Base-by-base conservation (phyloP, 2,888 invertebrate species). In the Sinelater perroti region DNA sequence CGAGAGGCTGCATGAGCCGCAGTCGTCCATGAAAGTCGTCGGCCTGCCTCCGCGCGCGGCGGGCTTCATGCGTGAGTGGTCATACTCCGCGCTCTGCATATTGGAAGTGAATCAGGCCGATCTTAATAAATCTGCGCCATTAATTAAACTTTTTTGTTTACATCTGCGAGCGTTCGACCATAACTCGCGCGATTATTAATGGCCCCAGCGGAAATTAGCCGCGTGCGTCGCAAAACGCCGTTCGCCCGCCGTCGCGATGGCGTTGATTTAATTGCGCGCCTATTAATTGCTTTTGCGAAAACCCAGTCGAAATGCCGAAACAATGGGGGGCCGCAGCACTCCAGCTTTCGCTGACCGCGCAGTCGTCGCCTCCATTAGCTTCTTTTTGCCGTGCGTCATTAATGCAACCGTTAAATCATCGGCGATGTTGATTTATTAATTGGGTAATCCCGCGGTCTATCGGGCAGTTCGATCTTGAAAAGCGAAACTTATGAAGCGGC, bases 231-330 rank as follows among this genome's bases (percentile, higher is more conserved):
- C 24, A 38, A 13, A 38, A 36, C 20, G 38, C 14, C 21, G 24
- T 40, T 40, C 24, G 24, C 24, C 21, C 21, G 13, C 24, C 13
- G 24, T 7, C 40, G 40, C n/a, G 21, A 38, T 17, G 21, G 20
- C 38, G n/a, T n/a, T n/a, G n/a, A n/a, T n/a, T 38, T 40, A 40
- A 40, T 40, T 40, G 40, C 21, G 28, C 30, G 24, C 26, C 30
- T 17, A 44, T 44, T 44, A 44, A 44, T 44, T 44, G 18, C 30
- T 44, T 44, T 44, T 44, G 30, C 26, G 26, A 44, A 44, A 44
- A 18, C 30, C 26, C 18, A 44, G 30, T 30, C 18, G 44, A 44
- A 44, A 44, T 28, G 44, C 44, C 44, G 44, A 44, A 44, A 44
- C 44, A 44, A 44, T 44, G 30, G 30, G 28, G 28, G 30, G 16